A percentile compares a stretch with the other conserved stretches of the same genome.
Evolutionary conservation across 2,888 invertebrate genomes (phyloP).

Genomic region (Hydraecia micacea): DNA sequence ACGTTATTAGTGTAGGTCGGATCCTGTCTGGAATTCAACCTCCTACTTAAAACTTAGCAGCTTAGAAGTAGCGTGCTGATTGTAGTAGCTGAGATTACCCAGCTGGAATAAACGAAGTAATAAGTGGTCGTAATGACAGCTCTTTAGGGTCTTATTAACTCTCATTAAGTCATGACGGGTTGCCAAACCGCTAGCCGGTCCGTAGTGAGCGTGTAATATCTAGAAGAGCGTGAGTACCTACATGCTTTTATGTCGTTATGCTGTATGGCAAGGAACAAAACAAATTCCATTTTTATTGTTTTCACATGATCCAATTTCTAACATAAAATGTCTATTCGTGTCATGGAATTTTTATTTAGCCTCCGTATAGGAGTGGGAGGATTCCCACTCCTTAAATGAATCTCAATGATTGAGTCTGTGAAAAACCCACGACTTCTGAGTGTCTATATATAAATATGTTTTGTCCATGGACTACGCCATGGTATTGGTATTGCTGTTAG

Average conservation of each 20-base stretch:
- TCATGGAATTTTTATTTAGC: conserved; percentile 4
- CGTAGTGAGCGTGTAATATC: conserved; percentile 9
- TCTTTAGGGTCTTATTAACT: conserved; percentile 50
- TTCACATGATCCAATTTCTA: background rate
- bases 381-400: conserved; percentile 36
- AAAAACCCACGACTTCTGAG: conserved; percentile 53
- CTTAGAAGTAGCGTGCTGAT: conserved; percentile 8
- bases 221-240: conserved; percentile 29
- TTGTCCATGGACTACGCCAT: conserved; percentile 53
- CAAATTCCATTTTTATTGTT: background rate
- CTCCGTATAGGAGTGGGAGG: background rate
- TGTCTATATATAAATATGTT: conserved; percentile 71
- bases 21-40: conserved; percentile 1
- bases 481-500: conserved; percentile 67
- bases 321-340: background rate
- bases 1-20: conserved; percentile 15
- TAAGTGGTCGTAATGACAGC: conserved; percentile 51
- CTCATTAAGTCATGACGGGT: conserved; percentile 52
- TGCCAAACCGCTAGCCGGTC: conserved; percentile 15
- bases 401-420: conserved; percentile 25
- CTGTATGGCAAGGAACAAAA: conserved; percentile 1
- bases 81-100: conserved; percentile 33
- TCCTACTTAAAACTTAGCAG: conserved; percentile 17
- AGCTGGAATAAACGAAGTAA: conserved; percentile 51
- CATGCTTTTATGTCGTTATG: conserved; percentile 19